Evolutionary conservation across 2,797 vertebrate genomes (phyloP).

Genomic region (Synanceia verrucosa): DNA sequence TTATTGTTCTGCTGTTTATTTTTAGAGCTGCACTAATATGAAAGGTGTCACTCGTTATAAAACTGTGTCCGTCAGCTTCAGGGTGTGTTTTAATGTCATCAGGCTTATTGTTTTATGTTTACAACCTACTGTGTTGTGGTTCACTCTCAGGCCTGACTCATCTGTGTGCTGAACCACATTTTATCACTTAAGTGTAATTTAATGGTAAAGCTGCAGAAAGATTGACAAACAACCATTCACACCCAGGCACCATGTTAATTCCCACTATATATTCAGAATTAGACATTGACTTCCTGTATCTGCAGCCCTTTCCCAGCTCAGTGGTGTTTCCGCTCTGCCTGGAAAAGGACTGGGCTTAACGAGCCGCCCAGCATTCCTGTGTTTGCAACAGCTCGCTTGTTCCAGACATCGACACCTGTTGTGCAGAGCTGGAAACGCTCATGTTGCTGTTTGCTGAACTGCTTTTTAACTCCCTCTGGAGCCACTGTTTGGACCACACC

Average conservation of each 20-base stretch:
- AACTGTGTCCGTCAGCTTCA: no score
- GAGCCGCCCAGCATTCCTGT: constrained; percentile 29
- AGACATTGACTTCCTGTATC: constrained; percentile 11
- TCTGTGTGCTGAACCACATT: background rate
- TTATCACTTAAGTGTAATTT: background rate
- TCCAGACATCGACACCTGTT: constrained; percentile 43
- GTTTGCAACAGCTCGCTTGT: constrained; percentile 14
- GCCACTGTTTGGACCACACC: constrained; percentile 30
- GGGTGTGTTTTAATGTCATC: background rate
- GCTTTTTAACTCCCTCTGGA: constrained; percentile 13
- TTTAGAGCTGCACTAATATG: background rate
- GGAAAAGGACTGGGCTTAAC: constrained; percentile 26
- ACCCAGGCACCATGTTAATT: background rate
- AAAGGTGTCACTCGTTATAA: background rate
- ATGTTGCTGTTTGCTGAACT: constrained; percentile 11
- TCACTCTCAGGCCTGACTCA: no score
- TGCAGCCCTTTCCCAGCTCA: constrained; percentile 14
- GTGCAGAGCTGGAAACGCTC: constrained; percentile 27
- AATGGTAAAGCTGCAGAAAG: background rate
- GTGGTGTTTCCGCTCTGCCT: constrained; percentile 20
- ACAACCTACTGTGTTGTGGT: no score
- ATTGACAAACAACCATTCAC: no score
- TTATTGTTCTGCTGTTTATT: background rate
- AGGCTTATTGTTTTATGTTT: background rate
- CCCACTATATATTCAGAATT: background rate